A percentile compares a stretch with the other conserved stretches of the same genome.
phyloP scores from a whole-genome alignment of 2,113 vertebrate species.

The Glareola pratincola region DNA sequence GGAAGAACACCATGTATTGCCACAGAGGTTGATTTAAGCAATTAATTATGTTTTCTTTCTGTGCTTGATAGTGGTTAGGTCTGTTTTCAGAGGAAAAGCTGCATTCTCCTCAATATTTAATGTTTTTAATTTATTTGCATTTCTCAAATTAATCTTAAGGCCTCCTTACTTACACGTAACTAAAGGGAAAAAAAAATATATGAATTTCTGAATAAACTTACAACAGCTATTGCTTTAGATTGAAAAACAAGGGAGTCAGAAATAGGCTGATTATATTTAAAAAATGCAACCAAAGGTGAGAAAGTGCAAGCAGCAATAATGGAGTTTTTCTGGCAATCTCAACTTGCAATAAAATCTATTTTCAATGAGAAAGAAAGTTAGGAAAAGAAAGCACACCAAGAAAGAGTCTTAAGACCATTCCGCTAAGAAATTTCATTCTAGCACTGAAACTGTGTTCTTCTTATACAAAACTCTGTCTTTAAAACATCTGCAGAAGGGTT shows the following conservation, averaged over 20 bases:
- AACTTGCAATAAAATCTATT: neutral
- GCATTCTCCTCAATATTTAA: neutral
- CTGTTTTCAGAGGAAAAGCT: neutral
- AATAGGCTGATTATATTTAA: neutral
- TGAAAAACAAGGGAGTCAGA: neutral
- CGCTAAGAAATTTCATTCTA: slow-evolving; percentile 18
- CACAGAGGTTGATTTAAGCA: neutral
- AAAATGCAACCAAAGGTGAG: neutral
- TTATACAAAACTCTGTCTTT: slow-evolving; percentile 56
- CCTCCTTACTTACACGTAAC: neutral
- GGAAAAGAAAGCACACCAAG: neutral
- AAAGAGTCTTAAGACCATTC: slow-evolving; percentile 12
- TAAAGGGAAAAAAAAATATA: rapidly evolving
- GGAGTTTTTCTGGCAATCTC: neutral
- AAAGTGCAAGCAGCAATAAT: neutral
- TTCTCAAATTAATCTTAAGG: neutral
- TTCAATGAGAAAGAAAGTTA: neutral
- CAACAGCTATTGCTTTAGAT: neutral
- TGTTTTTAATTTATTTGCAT: neutral
- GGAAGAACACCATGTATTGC: neutral
- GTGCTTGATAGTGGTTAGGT: neutral
- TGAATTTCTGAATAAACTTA: neutral
- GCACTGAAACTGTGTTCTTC: slow-evolving; percentile 36
- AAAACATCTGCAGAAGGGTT: slow-evolving; percentile 45
- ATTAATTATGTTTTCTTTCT: neutral